Evolutionary conservation across 2,797 vertebrate species (phyloP).

Genomic region (Gobio occitaniae): DNA sequence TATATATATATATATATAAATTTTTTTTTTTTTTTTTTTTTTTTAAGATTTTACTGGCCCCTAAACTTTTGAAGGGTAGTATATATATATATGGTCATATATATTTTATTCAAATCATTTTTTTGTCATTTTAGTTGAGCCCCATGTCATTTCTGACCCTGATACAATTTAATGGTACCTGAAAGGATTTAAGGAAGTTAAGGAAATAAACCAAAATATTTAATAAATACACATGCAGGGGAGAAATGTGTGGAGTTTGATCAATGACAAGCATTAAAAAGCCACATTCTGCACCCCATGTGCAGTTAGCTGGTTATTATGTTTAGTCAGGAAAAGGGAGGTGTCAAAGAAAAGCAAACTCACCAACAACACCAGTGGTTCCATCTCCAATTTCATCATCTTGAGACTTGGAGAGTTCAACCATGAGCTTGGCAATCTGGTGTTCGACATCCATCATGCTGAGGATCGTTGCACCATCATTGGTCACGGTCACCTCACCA

Average conservation of each 20-base stretch:
- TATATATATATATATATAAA: too few relatives aligned
- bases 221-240: background rate
- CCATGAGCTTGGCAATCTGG: conserved; percentile 98
- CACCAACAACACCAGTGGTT: conserved; percentile 98
- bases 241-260: background rate
- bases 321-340: background rate
- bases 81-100: too few relatives aligned
- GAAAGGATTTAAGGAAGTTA: background rate
- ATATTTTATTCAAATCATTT: too few relatives aligned
- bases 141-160: background rate
- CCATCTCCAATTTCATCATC: conserved; percentile 99
- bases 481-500: conserved; percentile 97
- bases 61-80: too few relatives aligned
- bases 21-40: too few relatives aligned
- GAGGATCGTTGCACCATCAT: conserved; percentile 97
- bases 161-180: background rate
- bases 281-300: background rate
- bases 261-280: background rate
- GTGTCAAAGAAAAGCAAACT: conserved; percentile 40
- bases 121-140: background rate
- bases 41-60: too few relatives aligned
- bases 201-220: background rate
- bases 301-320: background rate
- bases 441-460: conserved; percentile 99
- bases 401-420: conserved; percentile 98